These are phyloP conservation scores for Dasysyrphus tricinctus DNA, from an alignment of 2,888 invertebrate genomes.

Conservation along the genomic window DNA sequence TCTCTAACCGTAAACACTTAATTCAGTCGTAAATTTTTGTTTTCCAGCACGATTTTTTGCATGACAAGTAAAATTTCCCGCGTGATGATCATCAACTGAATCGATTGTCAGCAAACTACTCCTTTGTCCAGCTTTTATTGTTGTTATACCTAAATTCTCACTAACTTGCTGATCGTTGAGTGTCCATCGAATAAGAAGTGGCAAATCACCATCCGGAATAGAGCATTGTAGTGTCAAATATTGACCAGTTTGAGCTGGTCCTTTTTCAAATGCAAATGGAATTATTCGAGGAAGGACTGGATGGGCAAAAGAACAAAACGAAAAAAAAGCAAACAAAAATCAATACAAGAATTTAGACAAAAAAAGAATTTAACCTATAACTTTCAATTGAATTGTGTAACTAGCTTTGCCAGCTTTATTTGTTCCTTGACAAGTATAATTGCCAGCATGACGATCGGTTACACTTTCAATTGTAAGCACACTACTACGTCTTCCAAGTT, in stretches of 20 bases:
- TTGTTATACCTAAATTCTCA: conserved; percentile 86
- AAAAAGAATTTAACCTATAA: conserved; percentile 85
- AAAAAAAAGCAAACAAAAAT: conserved; percentile 49
- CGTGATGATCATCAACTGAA: conserved; percentile 87
- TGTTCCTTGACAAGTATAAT: conserved; percentile 89
- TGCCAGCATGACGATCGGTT: conserved; percentile 88
- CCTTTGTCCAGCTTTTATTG: conserved; percentile 84
- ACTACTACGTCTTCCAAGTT: conserved; percentile 87
- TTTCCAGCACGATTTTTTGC: conserved; percentile 89
- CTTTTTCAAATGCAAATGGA: conserved; percentile 91
- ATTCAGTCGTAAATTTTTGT: conserved; percentile 87
- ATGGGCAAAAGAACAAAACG: conserved; percentile 53
- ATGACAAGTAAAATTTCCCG: conserved; percentile 90
- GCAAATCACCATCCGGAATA: conserved; percentile 91
- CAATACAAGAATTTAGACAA: conserved; percentile 49
- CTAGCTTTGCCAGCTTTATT: conserved; percentile 89
- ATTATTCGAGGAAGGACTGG: conserved; percentile 91
- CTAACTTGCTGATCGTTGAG: conserved; percentile 85
- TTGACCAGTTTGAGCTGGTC: conserved; percentile 90
- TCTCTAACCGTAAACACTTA: conserved; percentile 89
- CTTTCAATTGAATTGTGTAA: conserved; percentile 88
- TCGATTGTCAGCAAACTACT: conserved; percentile 87
- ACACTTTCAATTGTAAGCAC: conserved; percentile 89
- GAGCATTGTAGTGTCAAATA: conserved; percentile 87
- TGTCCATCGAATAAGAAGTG: conserved; percentile 90